phyloP scores from a whole-genome alignment of 2,797 vertebrate species.

The Spheniscus humboldti region DNA sequence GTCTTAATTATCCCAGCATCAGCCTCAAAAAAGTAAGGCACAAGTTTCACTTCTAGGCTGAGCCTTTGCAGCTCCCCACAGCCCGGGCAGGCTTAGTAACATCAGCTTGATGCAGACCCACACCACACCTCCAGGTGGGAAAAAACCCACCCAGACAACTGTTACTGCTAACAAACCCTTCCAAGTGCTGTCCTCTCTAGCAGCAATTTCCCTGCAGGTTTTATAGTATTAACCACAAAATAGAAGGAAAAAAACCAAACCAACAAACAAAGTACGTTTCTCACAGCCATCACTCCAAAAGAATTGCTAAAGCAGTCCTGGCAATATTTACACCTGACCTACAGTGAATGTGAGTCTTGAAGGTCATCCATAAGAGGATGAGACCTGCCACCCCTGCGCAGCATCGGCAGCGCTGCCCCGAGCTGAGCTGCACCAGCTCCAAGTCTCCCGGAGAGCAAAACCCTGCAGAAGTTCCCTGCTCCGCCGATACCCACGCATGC shows the following conservation, averaged over 20 bases:
- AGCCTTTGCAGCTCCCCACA: background rate
- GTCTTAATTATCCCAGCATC: background rate
- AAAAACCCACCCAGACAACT: background rate
- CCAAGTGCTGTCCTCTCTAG: background rate
- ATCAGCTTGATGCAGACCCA: background rate
- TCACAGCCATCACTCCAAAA: background rate
- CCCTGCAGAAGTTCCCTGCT: background rate
- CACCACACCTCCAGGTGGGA: background rate
- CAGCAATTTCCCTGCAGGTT: background rate
- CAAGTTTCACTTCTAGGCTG: background rate
- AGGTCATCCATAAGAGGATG: accelerated
- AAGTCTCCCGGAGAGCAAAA: background rate
- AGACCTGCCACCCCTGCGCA: background rate
- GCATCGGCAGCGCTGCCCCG: background rate
- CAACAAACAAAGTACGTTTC: background rate
- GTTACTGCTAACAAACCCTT: background rate
- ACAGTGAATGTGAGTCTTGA: accelerated
- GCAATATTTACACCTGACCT: background rate
- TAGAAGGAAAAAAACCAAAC: accelerated
- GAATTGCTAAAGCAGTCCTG: background rate
- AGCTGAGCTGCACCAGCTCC: background rate
- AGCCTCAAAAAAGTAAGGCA: background rate
- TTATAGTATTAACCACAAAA: background rate
- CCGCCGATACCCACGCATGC: accelerated
- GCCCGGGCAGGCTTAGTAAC: background rate